Evolutionary conservation across 2,797 vertebrate species (phyloP).

Genomic region (Pseudochromis fuscus): DNA sequence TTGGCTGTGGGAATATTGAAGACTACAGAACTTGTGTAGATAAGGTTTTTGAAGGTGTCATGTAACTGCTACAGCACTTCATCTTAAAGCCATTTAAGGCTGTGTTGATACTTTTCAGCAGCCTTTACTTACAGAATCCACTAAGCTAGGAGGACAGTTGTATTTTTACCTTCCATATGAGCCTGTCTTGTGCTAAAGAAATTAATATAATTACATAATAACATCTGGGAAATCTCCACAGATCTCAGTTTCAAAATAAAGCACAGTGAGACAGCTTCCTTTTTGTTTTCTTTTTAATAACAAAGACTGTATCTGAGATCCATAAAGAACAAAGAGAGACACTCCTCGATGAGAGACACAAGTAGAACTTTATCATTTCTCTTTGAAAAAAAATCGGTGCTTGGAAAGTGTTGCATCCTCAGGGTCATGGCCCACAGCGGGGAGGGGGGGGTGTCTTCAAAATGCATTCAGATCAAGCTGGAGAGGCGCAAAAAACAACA

Average conservation of each 20-base stretch:
- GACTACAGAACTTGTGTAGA: not conserved
- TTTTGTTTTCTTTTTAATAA: conserved; percentile 76
- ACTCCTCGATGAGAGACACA: conserved; percentile 65
- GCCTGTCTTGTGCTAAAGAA: not conserved
- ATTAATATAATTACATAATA: not conserved
- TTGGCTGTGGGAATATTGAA: not conserved
- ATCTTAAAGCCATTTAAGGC: not conserved
- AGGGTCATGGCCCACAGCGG: conserved; percentile 49
- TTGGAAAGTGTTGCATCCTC: conserved; percentile 68
- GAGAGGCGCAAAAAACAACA: conserved; percentile 65
- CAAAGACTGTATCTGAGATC: conserved; percentile 80
- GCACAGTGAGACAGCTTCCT: not conserved
- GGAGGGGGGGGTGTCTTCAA: conserved; percentile 34
- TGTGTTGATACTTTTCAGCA: not conserved
- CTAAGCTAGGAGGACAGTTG: not conserved
- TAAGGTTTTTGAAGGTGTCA: not conserved
- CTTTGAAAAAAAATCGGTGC: conserved; percentile 65
- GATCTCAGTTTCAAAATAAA: not conserved
- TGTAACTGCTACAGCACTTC: not conserved
- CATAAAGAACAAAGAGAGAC: conserved; percentile 75
- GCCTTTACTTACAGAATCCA: not conserved
- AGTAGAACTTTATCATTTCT: conserved; percentile 69
- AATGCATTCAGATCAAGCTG: conserved; percentile 74
- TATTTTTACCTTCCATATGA: not conserved
- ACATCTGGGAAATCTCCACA: not conserved